Evolutionary conservation across 2,113 vertebrate species (phyloP), one percentile per base, ranked within the genome.

Genomic region (Apeltes quadracus): DNA sequence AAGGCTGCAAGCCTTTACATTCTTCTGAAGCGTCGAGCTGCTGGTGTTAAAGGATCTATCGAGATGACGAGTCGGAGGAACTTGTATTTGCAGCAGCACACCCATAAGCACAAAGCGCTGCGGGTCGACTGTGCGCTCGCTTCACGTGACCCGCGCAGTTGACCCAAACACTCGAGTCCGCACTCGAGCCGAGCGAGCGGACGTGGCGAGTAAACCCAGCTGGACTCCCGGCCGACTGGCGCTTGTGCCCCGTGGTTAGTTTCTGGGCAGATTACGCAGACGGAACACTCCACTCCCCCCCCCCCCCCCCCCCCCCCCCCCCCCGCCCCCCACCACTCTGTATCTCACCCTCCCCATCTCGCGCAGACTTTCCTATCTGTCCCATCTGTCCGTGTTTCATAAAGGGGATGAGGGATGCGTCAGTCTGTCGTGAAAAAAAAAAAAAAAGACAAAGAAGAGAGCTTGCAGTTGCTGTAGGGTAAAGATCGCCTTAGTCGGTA

Each of bases 191-290:
- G 22, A 46, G 9, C 6, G 20, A 61, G 0, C 46, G 10, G 44
- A 5, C 66, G 69, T 62, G 76, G 63, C 12, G 14, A 15, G n/a
- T 64, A 70, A 72, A 68, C 32, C 29, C 64, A 46, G 16, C 53
- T 66, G 29, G 69, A 66, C 46, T 87, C 43, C 62, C 44, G 51
- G 50, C 76, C 76, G 65, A 51, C 66, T 7, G 34, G n/a, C 64
- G 15, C 76, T 84, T 51, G 78, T 59, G 75, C 64, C 78, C 78
- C 68, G 27, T 77, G 65, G 76, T 65, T 68, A 79, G 90, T 92
- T 92, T 91, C 91, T 87, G 87, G 90, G 87, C 90, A 90, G 89
- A 90, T 90, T 87, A 88, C 79, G 72, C 66, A 74, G 75, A 51
- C 62, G 41, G 62, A 85, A 48, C 69, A 25, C 68, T 72, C 51